Conservation (phyloP, 2,797 vertebrate genomes). For the Periparus ater region DNA sequence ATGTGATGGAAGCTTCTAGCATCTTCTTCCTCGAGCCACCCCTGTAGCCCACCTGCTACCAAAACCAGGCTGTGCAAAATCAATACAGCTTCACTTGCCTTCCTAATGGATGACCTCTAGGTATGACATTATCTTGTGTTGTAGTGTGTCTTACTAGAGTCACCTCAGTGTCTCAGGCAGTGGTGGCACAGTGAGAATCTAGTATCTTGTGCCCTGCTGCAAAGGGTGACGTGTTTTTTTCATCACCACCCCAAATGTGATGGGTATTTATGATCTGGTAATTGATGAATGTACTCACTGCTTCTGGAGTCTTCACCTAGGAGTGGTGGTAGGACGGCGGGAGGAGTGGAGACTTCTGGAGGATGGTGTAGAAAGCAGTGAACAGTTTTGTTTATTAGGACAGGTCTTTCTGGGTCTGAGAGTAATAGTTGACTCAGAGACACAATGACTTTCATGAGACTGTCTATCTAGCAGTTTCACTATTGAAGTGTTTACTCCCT, state of each 20-base stretch:
- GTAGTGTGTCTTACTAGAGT: accelerated
- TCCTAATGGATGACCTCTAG: neutral
- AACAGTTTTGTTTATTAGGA: neutral
- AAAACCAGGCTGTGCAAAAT: neutral
- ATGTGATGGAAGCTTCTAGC: neutral
- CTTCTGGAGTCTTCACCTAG: neutral
- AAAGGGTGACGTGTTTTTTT: neutral
- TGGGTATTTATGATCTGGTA: neutral
- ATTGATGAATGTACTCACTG: neutral
- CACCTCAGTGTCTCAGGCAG: accelerated
- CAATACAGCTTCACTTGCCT: neutral
- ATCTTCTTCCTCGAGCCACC: neutral
- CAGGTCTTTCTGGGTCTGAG: neutral
- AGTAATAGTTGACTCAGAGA: neutral
- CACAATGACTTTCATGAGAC: neutral
- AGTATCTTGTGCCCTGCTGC: neutral
- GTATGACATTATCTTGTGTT: neutral
- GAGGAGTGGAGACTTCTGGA: neutral
- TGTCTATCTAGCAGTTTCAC: neutral
- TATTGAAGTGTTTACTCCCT: neutral
- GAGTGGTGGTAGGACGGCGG: neutral
- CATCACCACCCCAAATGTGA: accelerated
- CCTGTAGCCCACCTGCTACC: neutral
- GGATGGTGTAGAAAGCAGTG: neutral
- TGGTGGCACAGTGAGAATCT: neutral